Base-by-base conservation (phyloP, 2,888 invertebrate genomes). In the Serripes groenlandicus region DNA sequence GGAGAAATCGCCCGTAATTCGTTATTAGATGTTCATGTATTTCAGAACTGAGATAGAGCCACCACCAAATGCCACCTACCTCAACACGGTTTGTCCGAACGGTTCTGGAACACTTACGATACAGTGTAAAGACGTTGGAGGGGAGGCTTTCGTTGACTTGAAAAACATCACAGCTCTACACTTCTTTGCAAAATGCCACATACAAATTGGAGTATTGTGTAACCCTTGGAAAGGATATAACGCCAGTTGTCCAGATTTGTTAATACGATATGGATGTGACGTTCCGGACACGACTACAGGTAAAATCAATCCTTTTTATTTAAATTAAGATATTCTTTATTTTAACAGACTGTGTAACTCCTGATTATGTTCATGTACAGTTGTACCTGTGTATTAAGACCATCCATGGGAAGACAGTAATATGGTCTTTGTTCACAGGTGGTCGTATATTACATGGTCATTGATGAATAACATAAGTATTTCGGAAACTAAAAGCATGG, bases 41-140 rank as follows among this genome's bases (percentile, higher is more conserved):
- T 68, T n/a, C 23, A 70, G 70, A 23, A 54, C 70, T 15, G 70
- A 70, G 32, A 70, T 54, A n/a, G 70, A 70, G 35, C 23, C 54
- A 15, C 52, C 70, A 32, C 70, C 70, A 34, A 70, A 70, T n/a
- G 70, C 70, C 4, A 54, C 54, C 15, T 70, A 54, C 21, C 32
- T 70, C 23, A 15, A 49, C 11, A 49, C n/a, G 4, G 32, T 70
- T 1, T 70, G 70, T 23, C 70, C 70, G 28, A 9, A 30, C 5
- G 54, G 70, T 11, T n/a, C 32, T 4, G 70, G 70, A 21, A 70
- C 28, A 1, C 30, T 54, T 18, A 34, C 30, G 21, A 23, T 54
- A 9, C 52, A 23, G 26, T 70, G 70, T 54, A 26, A 52, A 15
- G 54, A 52, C 34, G 26, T 15, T 0, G 54, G 54, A 54, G 70